phyloP scores from a whole-genome alignment of 1,140 invertebrate genomes.

The Cryptotermes secundus region DNA sequence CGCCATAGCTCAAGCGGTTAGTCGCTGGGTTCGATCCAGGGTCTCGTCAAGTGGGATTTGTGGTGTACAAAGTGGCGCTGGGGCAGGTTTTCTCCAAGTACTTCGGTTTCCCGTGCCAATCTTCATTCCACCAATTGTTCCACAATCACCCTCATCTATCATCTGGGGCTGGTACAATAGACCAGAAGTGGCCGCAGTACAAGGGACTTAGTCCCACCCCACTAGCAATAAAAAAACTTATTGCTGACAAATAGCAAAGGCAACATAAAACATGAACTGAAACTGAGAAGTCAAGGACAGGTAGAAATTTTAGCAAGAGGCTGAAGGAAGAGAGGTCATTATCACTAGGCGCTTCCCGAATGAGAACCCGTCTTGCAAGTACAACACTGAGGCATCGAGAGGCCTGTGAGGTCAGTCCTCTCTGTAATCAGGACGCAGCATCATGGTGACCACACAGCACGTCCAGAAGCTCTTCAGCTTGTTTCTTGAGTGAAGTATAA shows the following conservation, averaged over 20 bases:
- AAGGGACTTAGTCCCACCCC: too few species aligned
- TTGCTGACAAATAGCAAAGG: neutral
- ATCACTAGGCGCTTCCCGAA: neutral
- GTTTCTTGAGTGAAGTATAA: neutral
- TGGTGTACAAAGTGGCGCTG: too few species aligned
- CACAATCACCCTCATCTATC: too few species aligned
- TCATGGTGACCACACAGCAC: neutral
- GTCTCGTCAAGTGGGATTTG: too few species aligned
- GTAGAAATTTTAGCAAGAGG: neutral
- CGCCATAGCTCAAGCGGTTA: too few species aligned
- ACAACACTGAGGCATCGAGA: neutral
- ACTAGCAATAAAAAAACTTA: too few species aligned
- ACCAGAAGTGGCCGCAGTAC: too few species aligned
- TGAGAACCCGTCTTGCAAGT: neutral
- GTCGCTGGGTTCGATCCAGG: too few species aligned
- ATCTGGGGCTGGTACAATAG: too few species aligned
- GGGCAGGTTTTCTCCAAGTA: too few species aligned
- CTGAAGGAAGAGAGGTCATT: neutral
- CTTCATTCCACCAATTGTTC: too few species aligned
- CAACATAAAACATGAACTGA: neutral
- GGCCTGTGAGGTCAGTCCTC: neutral
- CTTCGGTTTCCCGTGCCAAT: too few species aligned
- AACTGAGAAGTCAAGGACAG: neutral
- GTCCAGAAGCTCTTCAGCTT: neutral
- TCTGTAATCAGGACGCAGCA: neutral